Evolutionary conservation across 2,113 vertebrate genomes (phyloP), one percentile per base, ranked within the genome.

Genomic region (Menidia beryllina): DNA sequence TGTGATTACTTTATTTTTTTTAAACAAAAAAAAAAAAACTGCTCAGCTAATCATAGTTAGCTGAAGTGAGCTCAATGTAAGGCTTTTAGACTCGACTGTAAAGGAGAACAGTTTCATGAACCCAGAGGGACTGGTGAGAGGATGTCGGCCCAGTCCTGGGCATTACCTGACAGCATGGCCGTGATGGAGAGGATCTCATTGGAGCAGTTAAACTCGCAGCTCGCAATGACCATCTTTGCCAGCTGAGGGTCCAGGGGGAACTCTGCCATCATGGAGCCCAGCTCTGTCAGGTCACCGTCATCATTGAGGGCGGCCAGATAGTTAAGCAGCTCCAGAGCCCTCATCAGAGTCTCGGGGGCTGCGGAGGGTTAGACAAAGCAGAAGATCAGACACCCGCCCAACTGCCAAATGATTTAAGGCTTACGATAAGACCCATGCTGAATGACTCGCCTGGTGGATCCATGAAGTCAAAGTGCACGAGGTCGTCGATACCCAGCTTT

Each of bases 131-230:
- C 39, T 30, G 54, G 52, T 54, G 63, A 84, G 79, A 70, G 75
- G 76, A 71, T 21, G 83, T 80, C 75, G 75, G 88, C 87, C 87
- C 94, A 92, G 88, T 91, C 75, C 92, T 92, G 94, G 92, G 91
- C 94, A 96, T 98, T 98, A 99, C 98, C 98, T 99, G 98, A 99
- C 96, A 99, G 92, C 98, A 99, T 99, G 90, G 98, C 98, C 86
- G 98, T 99, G 93, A 99, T 99, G 93, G 98, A 99, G 82, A 99
- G 96, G 94, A 99, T 97, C 96, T 99, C 98, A 68, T 99, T 99
- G 91, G 97, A 99, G 94, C 98, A 99, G 95, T 99, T 99, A 94
- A 97, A 99, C 89, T 99, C 97, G 93, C 98, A 99, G 94, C 97
- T 98, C 76, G 97, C 97, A 89, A 99, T 99, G 93, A 99, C 97